phyloP scores from a whole-genome alignment of 2,113 vertebrate species.

The Coturnix japonica region DNA sequence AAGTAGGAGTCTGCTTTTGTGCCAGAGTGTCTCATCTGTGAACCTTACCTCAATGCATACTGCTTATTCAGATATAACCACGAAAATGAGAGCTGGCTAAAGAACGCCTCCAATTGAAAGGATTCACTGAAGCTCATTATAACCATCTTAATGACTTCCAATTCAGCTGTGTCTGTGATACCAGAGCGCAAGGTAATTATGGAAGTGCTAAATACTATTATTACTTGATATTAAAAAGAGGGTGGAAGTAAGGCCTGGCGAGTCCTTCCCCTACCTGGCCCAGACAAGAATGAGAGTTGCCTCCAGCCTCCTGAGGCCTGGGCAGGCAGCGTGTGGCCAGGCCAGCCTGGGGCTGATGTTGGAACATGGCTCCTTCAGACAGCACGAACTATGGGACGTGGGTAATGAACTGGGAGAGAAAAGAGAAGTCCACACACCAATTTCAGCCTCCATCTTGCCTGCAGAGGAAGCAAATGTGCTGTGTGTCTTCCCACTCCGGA shows the following conservation, averaged over 20 bases:
- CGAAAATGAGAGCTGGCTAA: constrained; percentile 36
- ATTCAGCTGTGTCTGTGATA: constrained; percentile 53
- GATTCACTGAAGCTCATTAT: constrained; percentile 51
- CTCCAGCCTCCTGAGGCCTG: not conserved
- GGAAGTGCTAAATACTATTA: constrained; percentile 65
- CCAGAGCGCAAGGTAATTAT: constrained; percentile 46
- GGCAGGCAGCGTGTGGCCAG: not conserved
- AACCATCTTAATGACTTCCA: constrained; percentile 57
- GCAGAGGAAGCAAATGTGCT: not conserved
- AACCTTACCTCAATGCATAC: constrained; percentile 44
- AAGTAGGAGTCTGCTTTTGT: constrained; percentile 40
- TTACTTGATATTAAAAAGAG: constrained; percentile 62
- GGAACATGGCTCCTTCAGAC: not conserved
- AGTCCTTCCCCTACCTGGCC: constrained; percentile 25
- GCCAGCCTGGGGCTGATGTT: not conserved
- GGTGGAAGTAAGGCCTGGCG: constrained; percentile 33
- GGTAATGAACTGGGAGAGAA: not conserved
- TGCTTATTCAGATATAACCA: constrained; percentile 55
- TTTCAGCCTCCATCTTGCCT: not conserved
- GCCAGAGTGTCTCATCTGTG: not conserved
- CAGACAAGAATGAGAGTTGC: constrained; percentile 43
- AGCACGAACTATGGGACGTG: not conserved
- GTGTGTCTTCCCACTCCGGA: not conserved
- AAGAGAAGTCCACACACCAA: not conserved
- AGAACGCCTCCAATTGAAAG: constrained; percentile 41